Evolutionary conservation across 2,888 invertebrate genomes (phyloP).

Genomic region (Leptopilina drosophilae): DNA sequence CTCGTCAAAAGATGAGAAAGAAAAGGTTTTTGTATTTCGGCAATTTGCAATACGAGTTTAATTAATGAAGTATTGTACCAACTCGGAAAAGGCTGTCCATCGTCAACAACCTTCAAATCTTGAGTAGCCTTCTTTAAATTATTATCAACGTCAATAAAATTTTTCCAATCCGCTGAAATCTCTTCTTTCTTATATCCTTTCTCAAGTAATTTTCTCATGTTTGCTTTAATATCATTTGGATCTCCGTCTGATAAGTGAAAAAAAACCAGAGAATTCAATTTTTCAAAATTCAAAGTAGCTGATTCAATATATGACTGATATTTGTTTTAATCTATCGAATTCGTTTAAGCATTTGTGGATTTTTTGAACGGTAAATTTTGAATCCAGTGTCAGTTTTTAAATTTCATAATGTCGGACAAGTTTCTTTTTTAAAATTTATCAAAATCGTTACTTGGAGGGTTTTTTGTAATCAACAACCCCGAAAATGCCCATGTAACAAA

Average conservation of each 20-base stretch:
- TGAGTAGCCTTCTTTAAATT: conserved; percentile 67
- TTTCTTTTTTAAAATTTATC: too few species aligned
- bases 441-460: too few species aligned
- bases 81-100: conserved; percentile 45
- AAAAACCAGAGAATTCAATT: not conserved
- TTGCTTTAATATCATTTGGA: conserved; percentile 58
- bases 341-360: too few species aligned
- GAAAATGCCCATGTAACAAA: too few species aligned
- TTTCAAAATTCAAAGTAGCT: not conserved
- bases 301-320: too few species aligned
- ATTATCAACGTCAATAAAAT: conserved; percentile 63
- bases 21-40: conserved; percentile 66
- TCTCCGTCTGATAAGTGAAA: conserved; percentile 55
- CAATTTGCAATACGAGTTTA: conserved; percentile 68
- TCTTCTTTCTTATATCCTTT: conserved; percentile 56
- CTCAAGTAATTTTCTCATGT: conserved; percentile 62
- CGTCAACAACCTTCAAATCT: conserved; percentile 61
- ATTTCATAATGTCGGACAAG: too few species aligned
- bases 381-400: too few species aligned
- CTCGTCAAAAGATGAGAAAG: conserved; percentile 63
- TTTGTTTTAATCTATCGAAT: too few species aligned
- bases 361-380: too few species aligned
- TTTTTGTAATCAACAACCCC: too few species aligned
- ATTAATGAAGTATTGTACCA: conserved; percentile 62
- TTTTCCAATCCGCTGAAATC: conserved; percentile 63